Base-by-base conservation (phyloP, 2,888 invertebrate genomes). In the Apamea monoglypha region DNA sequence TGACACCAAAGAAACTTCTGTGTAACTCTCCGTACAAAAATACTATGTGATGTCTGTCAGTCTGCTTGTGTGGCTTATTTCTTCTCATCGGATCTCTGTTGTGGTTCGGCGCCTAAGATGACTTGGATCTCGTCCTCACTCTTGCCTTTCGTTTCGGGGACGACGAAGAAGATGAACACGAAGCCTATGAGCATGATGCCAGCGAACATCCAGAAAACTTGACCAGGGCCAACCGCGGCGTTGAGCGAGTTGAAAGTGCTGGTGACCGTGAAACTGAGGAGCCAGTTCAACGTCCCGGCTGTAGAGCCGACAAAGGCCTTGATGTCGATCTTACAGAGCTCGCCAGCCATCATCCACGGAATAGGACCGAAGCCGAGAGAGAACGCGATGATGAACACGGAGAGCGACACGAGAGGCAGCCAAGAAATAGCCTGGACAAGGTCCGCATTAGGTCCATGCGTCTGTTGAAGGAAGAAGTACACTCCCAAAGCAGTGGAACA, bases 321-420 rank as follows among this genome's bases (percentile, higher is more conserved):
- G 80, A 98, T 98, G 90, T 98, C 98, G 2, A 98, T 97, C 71
- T 98, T 97, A 93, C 99, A 98, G 21, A 99, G 96, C 93, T 99
- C 99, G 5, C 98, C 97, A 4, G 97, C 96, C 97, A 98, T 98
- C 97, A 99, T 97, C 98, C 98, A 98, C 0, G 99, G 99, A 69
- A 99, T 98, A 0, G 99, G 99, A 0, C 99, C 99, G 90, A 98
- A 98, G 71, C 99, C 99, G 61, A 99, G 91, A 0, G 98, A 98
- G 95, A 99, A 99, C 67, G 98, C 97, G 36, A 98, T 94, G 36
- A 99, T 98, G 94, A 98, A 99, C 3, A 98, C 85, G 68, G 98
- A 98, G 36, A 99, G 94, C 47, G 98, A 97, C 2, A 97, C 90
- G 10, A 99, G 94, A 0, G 99, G 99, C 78, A 99, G 92, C 98